Evolutionary conservation across 2,888 invertebrate species (phyloP).

Genomic region (Acholoe squamosa): DNA sequence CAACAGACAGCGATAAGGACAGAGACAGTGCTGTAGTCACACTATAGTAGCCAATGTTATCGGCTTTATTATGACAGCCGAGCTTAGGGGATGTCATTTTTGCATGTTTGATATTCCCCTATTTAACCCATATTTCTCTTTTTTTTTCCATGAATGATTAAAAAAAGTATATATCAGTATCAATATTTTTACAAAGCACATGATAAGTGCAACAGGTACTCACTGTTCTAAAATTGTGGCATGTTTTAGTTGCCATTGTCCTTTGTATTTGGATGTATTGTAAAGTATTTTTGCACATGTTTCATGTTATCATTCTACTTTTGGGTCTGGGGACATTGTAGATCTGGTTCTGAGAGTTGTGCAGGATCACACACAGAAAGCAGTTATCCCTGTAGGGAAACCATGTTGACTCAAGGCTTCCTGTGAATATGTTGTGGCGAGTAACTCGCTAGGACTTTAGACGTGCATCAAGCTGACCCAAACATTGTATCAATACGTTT

Average conservation of each 20-base stretch:
- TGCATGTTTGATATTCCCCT: neutral
- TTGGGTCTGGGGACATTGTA: neutral
- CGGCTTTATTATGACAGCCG: neutral
- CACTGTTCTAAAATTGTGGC: too few species aligned
- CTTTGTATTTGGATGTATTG: neutral
- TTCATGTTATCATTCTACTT: neutral
- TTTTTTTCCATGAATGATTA: neutral
- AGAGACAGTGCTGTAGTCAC: conserved; percentile 62
- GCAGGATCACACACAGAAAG: conserved; percentile 21
- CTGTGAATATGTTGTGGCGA: neutral
- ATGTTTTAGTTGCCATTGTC: neutral
- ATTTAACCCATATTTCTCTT: neutral
- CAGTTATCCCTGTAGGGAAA: neutral
- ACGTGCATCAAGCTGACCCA: too few species aligned
- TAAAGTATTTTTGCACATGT: neutral
- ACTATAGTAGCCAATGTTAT: conserved; percentile 48
- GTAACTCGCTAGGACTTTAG: neutral
- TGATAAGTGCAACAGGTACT: too few species aligned
- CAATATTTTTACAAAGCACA: neutral
- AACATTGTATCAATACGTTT: too few species aligned
- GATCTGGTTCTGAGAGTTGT: conserved; percentile 45
- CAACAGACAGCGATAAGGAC: conserved; percentile 42
- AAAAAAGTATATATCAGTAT: neutral
- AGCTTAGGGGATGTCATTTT: neutral
- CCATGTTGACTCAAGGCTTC: neutral